phyloP scores from a whole-genome alignment of 2,888 invertebrate species.

The Cosmorhoe ocellata region DNA sequence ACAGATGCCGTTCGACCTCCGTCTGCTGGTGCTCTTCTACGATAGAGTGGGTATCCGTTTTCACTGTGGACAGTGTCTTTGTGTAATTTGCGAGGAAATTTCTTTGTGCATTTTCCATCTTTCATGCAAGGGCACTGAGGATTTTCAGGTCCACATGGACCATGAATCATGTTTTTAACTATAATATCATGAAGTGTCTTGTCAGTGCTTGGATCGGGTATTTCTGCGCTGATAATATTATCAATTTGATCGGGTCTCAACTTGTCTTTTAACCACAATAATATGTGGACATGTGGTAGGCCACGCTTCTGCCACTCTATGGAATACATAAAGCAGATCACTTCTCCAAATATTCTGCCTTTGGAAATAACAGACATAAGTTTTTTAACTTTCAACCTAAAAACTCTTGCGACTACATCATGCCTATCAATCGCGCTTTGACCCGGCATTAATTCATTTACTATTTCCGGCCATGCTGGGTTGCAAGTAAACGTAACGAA shows the following conservation, averaged over 20 bases:
- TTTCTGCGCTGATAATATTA: constrained; percentile 36
- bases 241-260: constrained; percentile 35
- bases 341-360: not conserved
- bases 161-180: constrained; percentile 39
- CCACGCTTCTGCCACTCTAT: constrained; percentile 9
- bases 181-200: constrained; percentile 29
- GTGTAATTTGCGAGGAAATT: constrained; percentile 25
- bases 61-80: constrained; percentile 29
- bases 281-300: no score
- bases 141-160: constrained; percentile 38
- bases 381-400: not conserved
- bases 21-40: constrained; percentile 35
- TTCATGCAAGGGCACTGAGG: constrained; percentile 34
- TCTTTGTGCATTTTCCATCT: constrained; percentile 34
- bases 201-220: constrained; percentile 33
- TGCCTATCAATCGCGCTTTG: not conserved
- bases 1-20: constrained; percentile 18
- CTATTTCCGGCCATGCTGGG: constrained; percentile 12
- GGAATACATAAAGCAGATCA: not conserved
- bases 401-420: no score
- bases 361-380: not conserved
- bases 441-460: not conserved
- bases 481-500: constrained; percentile 1
- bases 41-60: constrained; percentile 42
- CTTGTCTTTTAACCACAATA: no score